Base-by-base conservation (phyloP, 1,140 invertebrate genomes). In the Paraescarpia echinospica region DNA sequence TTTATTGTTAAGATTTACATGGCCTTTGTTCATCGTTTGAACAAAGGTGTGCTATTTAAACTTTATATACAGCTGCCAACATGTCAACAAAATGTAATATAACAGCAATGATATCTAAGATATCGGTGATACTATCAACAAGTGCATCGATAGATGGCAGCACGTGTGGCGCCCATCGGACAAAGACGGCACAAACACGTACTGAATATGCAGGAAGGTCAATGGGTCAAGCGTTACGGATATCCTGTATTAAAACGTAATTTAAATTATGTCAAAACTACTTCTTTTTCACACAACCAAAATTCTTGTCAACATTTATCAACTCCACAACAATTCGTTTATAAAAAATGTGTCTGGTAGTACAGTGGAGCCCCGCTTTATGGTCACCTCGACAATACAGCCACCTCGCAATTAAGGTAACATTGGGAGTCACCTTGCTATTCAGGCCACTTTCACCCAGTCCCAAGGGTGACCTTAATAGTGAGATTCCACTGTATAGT, bases 1-100 rank as follows among this genome's bases (percentile, higher is more conserved):
- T 77, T 77, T 77, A 77, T 77, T 77, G 59, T 77, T 77, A 77
- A 77, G 59, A 77, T 77, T 77, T 77, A 77, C 59, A 77, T 77
- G 59, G 59, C 9, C 59, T 18, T 77, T 77, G 59, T 77, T 77
- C 59, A 77, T 77, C 27, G 18, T 27, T 77, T 77, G 59, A 77
- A 77, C 59, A 77, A 77, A 77, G 59, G 59, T 77, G 59, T 77
- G 59, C 59, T 77, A 77, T 77, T 77, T 77, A 77, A 77, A 77
- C 59, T 77, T 77, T 77, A 77, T 77, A 77, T 77, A 77, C 59
- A 77, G 59, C 59, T 77, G 59, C 59, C 59, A 77, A 77, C 59
- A 77, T 18, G 14, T 27, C 59, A 77, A 77, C 59, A 77, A 77
- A 77, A 77, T 27, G 22, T 77, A 77, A 77, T 31, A 18, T 27